Base-by-base conservation (phyloP, 1,140 invertebrate species). In the Psix sp. region DNA sequence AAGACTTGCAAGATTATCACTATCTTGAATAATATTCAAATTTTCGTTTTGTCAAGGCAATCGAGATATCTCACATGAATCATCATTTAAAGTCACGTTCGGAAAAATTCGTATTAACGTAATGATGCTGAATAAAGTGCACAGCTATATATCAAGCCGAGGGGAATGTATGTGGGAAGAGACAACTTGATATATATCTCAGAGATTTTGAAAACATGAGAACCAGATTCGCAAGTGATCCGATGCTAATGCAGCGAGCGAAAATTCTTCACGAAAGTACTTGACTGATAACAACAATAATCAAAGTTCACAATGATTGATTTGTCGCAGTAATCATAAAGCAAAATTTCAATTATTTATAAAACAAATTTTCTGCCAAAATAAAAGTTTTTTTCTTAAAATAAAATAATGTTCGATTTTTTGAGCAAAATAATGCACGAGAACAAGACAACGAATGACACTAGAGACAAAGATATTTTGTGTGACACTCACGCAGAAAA, bases 71-170 rank as follows among this genome's bases (percentile, higher is more conserved):
- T 49, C 24, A 14, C 20, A 57, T 71, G 67, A 71, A 71, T 71
- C 67, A 71, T 57, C 67, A 26, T 56, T 56, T 54, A 52, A 54
- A 33, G 39, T 43, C 36, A 56, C 29, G 46, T 60, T 54, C 20
- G 49, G 49, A 66, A 67, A 56, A 66, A 72, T 65, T 51, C 43
- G 54, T 59, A 72, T 72, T 72, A 65, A 65, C 40, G 60, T 72
- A 72, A 65, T 72, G 68, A 72, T 65, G 60, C 54, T 48, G 51
- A 72, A 65, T 72, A 60, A 72, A 59, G 68, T 65, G 40, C 57
- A 17, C 38, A 15, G 35, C 59, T 39, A 72, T 72, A 65, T 65
- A 72, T 72, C 68, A 72, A 72, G 57, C 33, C 43, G 21, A 68
- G 36, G 21, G 38, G 18, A 18, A 36, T 13, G 18, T 20, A 7